These are phyloP conservation scores for Torymus aiolomorphi DNA, from an alignment of 2,888 invertebrate species.

Conservation along the genomic window DNA sequence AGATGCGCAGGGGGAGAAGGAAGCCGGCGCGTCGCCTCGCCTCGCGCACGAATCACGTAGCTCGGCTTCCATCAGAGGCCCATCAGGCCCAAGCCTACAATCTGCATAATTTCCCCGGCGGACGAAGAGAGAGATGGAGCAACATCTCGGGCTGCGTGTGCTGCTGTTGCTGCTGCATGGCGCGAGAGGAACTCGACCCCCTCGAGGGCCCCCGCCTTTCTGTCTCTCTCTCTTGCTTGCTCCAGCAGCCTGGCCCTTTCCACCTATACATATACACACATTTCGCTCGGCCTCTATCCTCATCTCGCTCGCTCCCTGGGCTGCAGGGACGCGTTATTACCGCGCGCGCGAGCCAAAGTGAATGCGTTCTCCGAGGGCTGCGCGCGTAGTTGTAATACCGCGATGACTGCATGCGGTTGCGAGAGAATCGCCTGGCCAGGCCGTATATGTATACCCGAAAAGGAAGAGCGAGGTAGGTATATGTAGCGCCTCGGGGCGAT, in stretches of 20 bases:
- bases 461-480: neutral
- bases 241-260: neutral
- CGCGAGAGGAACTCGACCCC: constrained; percentile 59
- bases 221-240: constrained; percentile 32
- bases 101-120: constrained; percentile 74
- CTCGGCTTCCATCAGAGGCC: constrained; percentile 67
- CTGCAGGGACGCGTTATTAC: constrained; percentile 53
- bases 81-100: constrained; percentile 74
- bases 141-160: too few relatives aligned
- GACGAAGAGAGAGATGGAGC: constrained; percentile 29
- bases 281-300: constrained; percentile 1
- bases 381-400: neutral
- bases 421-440: neutral
- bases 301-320: neutral
- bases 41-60: constrained; percentile 61
- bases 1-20: too few relatives aligned
- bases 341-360: constrained; percentile 8
- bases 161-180: neutral
- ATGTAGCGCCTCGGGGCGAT: constrained; percentile 3
- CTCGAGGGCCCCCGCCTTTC: constrained; percentile 55
- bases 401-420: constrained; percentile 12
- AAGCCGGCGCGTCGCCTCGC: neutral
- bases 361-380: constrained; percentile 18
- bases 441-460: neutral
- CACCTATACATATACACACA: neutral